Percentiles rank a stretch among this genome's conserved stretches.
Evolutionary conservation across 2,888 invertebrate genomes (phyloP).

Genomic region (Ormia ochracea): DNA sequence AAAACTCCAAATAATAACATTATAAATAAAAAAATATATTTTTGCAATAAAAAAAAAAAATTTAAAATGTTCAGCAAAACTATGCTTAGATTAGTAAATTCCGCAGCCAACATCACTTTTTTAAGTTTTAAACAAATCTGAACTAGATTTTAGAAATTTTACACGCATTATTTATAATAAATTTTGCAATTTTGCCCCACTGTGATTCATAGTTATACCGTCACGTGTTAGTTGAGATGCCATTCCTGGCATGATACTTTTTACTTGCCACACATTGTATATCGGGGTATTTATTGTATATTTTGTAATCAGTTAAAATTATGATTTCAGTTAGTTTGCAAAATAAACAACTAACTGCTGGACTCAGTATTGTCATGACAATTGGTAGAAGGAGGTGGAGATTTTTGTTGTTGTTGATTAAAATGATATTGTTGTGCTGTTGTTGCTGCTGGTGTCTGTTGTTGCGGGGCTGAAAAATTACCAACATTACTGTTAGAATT

Average conservation of each 20-base stretch:
- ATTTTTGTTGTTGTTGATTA: conserved; percentile 57
- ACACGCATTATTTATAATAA: no score
- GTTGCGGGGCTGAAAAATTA: conserved; percentile 45
- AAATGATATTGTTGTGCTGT: conserved; percentile 63
- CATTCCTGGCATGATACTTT: background rate
- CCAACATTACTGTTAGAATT: conserved; percentile 63
- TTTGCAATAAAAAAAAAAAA: no score
- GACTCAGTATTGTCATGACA: conserved; percentile 51
- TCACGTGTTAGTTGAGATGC: no score
- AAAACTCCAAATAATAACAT: no score
- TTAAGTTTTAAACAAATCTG: no score
- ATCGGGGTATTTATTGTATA: background rate
- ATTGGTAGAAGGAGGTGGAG: conserved; percentile 50
- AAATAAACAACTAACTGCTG: conserved; percentile 44
- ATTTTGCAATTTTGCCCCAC: no score
- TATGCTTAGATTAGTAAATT: no score
- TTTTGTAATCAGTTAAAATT: background rate
- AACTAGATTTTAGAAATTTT: no score
- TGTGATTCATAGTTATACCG: no score
- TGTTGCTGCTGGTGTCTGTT: background rate
- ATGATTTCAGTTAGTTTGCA: background rate
- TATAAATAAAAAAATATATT: no score
- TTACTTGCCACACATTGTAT: background rate
- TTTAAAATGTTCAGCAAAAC: no score
- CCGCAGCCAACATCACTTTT: no score